A percentile compares a stretch with the other conserved stretches of the same genome.
Conservation (phyloP, 2,797 vertebrate genomes). For the Masticophis lateralis region DNA sequence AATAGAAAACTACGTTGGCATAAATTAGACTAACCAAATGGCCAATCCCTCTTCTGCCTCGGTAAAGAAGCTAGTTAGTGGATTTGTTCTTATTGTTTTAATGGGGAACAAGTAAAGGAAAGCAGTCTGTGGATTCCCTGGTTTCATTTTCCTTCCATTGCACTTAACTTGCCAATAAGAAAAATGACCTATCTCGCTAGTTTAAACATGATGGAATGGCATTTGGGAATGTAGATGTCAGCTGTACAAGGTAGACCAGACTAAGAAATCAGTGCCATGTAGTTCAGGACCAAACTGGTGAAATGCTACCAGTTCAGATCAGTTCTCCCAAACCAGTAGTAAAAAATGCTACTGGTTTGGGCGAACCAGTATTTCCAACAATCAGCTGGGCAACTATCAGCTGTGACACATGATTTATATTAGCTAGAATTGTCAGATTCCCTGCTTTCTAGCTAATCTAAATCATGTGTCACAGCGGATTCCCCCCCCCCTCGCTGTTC, state of each 20-base stretch:
- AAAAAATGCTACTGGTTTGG: too few species aligned
- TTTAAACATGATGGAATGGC: not conserved
- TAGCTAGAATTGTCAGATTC: too few species aligned
- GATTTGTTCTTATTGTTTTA: not conserved
- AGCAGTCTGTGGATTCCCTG: not conserved
- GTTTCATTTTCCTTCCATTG: not conserved
- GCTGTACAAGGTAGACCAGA: not conserved
- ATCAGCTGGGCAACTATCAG: too few species aligned
- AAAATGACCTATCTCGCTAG: not conserved
- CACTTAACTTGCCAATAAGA: not conserved
- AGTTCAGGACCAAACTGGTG: too few species aligned
- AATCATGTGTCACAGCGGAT: too few species aligned
- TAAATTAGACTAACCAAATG: not conserved
- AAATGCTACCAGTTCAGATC: too few species aligned
- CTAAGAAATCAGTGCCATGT: not conserved
- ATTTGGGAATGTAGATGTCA: not conserved
- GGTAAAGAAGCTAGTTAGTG: not conserved
- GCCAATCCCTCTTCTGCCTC: not conserved
- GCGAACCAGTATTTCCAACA: too few species aligned
- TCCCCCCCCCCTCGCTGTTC: too few species aligned
- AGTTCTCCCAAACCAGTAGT: too few species aligned
- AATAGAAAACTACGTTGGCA: not conserved
- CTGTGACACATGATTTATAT: too few species aligned
- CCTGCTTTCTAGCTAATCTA: too few species aligned
- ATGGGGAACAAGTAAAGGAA: not conserved